Percentiles rank a stretch among this genome's conserved stretches.
phyloP scores from a whole-genome alignment of 2,113 vertebrate species.

The Cervus canadensis region DNA sequence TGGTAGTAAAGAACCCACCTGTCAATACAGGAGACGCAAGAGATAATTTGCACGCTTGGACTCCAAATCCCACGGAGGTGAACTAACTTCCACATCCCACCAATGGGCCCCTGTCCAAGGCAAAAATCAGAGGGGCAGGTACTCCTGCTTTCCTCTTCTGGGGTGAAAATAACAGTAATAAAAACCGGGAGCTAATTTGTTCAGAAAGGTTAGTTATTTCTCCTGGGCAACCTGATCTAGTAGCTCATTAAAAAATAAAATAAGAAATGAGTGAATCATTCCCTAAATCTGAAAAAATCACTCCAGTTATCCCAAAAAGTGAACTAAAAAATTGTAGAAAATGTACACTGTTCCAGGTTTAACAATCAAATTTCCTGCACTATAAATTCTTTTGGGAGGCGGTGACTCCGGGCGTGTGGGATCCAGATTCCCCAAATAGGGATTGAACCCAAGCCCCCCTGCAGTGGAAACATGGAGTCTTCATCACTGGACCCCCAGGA shows the following conservation, averaged over 20 bases:
- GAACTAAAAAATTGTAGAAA: not conserved
- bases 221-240: not conserved
- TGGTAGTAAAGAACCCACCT: not conserved
- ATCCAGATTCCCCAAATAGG: not conserved
- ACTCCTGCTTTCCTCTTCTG: not conserved
- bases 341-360: not conserved
- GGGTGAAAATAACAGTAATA: not conserved
- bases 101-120: not conserved
- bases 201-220: not conserved
- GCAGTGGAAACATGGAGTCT: not conserved
- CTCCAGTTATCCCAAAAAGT: not conserved
- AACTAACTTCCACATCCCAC: too few relatives aligned
- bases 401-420: not conserved
- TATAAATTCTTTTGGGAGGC: not conserved
- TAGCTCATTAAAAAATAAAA: not conserved
- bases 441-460: not conserved
- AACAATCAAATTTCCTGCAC: not conserved
- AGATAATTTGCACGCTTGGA: fast-evolving
- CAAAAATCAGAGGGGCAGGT: not conserved
- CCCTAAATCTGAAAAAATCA: not conserved
- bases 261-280: not conserved
- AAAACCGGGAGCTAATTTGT: not conserved
- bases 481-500: not conserved
- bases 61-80: not conserved
- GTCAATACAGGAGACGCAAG: not conserved